Conservation (phyloP, 2,113 vertebrate genomes). For the Phalacrocorax brasilianus region DNA sequence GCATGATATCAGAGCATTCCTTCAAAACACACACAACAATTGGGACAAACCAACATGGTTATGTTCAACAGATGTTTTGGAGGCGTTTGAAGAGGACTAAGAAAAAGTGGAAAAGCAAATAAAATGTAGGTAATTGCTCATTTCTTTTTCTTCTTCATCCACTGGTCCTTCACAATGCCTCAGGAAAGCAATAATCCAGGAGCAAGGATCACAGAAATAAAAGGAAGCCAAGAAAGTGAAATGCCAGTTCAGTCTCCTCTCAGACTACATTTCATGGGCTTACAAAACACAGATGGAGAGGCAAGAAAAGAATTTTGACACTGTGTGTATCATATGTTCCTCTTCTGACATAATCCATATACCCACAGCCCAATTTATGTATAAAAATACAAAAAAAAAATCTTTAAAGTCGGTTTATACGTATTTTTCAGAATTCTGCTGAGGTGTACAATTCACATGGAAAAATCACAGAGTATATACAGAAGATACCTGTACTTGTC, state of each 20-base stretch:
- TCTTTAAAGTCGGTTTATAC: not conserved
- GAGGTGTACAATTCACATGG: not conserved
- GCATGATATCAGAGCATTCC: not conserved
- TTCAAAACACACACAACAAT: not conserved
- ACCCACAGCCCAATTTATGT: not conserved
- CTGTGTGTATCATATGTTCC: not conserved
- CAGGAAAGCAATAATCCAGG: not conserved
- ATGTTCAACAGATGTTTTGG: constrained; percentile 27
- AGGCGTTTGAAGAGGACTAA: not conserved
- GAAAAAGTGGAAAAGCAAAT: not conserved
- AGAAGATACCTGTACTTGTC: not conserved
- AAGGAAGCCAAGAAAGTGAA: not conserved
- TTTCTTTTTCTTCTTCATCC: constrained; percentile 6
- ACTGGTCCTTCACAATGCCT: not conserved
- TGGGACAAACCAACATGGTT: not conserved
- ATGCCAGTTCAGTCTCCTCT: not conserved
- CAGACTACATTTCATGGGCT: not conserved
- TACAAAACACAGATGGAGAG: not conserved
- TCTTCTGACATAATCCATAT: not conserved
- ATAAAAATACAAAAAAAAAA: not conserved
- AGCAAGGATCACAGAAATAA: not conserved
- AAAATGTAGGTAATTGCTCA: not conserved
- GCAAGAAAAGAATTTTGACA: not conserved
- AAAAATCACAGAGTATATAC: not conserved
- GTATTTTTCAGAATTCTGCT: not conserved